Percentiles rank a stretch among this genome's conserved stretches.
phyloP scores from a whole-genome alignment of 2,888 invertebrate genomes.

The Limenitis camilla region DNA sequence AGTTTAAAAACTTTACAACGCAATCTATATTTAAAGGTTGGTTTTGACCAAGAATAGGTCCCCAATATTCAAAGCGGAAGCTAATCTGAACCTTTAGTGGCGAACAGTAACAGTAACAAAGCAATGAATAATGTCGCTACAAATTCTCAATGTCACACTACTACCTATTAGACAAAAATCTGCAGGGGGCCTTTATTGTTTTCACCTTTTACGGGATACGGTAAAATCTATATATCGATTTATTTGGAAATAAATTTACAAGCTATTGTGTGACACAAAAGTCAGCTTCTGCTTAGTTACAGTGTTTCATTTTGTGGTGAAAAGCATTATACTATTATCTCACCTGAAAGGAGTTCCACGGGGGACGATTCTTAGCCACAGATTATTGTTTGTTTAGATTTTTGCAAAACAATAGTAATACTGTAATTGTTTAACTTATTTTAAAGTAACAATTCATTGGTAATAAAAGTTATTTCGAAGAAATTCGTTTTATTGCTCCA shows the following conservation, averaged over 20 bases:
- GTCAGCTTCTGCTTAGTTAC: slow-evolving; percentile 44
- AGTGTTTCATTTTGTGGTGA: slow-evolving; percentile 48
- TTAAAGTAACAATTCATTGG: too few relatives aligned
- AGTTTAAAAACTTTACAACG: too few relatives aligned
- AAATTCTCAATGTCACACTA: not conserved
- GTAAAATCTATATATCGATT: slow-evolving; percentile 45
- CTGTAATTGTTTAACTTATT: not conserved
- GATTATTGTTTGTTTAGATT: slow-evolving; percentile 30
- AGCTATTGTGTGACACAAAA: slow-evolving; percentile 51
- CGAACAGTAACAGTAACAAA: not conserved
- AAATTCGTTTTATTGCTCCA: too few relatives aligned
- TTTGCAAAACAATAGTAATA: not conserved
- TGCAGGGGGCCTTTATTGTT: slow-evolving; percentile 55
- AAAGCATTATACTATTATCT: slow-evolving; percentile 29
- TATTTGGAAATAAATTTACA: slow-evolving; percentile 44
- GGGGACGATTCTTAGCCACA: slow-evolving; percentile 33
- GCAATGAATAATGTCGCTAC: not conserved
- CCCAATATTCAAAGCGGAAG: not conserved
- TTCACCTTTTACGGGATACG: slow-evolving; percentile 50
- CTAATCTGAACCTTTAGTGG: not conserved
- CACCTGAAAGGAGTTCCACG: slow-evolving; percentile 43
- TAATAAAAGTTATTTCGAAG: too few relatives aligned
- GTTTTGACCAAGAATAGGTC: not conserved
- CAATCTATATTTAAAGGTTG: too few relatives aligned
- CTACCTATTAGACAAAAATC: slow-evolving; percentile 26